Percentiles rank a stretch among this genome's conserved stretches.
Evolutionary conservation across 2,888 invertebrate genomes (phyloP).

Genomic region (Epirrhoe alternata): DNA sequence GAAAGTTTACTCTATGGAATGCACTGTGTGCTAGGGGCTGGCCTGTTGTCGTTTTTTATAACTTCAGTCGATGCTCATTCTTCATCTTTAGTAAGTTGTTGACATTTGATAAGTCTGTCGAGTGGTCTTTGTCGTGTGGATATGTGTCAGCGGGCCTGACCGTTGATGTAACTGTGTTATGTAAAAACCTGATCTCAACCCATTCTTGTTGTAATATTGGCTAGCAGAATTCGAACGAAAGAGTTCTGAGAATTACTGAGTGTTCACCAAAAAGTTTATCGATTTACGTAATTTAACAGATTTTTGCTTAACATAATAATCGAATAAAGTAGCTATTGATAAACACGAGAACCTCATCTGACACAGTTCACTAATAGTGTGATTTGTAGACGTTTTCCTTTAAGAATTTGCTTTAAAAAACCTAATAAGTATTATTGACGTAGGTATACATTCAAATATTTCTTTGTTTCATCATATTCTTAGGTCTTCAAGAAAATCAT

Average conservation of each 20-base stretch:
- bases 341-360: background rate
- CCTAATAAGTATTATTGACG: too few relatives aligned
- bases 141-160: constrained; percentile 28
- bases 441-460: too few relatives aligned
- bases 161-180: constrained; percentile 38
- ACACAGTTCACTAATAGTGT: background rate
- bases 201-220: constrained; percentile 27
- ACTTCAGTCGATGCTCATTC: background rate
- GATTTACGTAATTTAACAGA: background rate
- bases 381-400: background rate
- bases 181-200: constrained; percentile 36
- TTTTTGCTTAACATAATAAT: background rate
- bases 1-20: too few relatives aligned
- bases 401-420: too few relatives aligned
- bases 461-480: too few relatives aligned
- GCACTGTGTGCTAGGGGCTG: too few relatives aligned
- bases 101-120: background rate
- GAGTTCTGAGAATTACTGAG: background rate
- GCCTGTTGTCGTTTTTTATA: background rate
- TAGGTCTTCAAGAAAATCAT: background rate
- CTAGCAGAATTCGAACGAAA: constrained; percentile 2
- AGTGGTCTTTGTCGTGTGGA: constrained; percentile 14
- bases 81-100: background rate
- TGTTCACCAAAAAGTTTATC: background rate
- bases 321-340: background rate